Evolutionary conservation across 2,113 vertebrate species (phyloP).

Genomic region (Toxostoma redivivum): DNA sequence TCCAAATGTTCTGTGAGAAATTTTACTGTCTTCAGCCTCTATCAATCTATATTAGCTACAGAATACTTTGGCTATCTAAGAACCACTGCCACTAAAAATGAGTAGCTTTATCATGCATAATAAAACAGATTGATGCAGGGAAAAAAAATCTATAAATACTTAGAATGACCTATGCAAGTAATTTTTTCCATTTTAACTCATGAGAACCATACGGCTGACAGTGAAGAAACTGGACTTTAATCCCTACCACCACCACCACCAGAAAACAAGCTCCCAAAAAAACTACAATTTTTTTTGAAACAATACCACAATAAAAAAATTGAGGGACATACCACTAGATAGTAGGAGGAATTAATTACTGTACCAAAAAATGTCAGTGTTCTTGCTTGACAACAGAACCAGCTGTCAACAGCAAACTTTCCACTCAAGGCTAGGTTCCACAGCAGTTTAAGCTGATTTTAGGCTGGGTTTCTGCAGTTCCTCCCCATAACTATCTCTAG

Average conservation of each 20-base stretch:
- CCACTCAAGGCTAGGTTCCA: neutral
- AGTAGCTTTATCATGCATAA: neutral
- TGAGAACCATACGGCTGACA: neutral
- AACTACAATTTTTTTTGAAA: neutral
- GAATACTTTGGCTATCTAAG: neutral
- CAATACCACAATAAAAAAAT: neutral
- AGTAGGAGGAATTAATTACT: neutral
- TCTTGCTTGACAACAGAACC: neutral
- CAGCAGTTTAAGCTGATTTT: neutral
- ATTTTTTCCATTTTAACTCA: neutral
- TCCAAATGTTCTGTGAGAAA: neutral
- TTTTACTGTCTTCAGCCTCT: neutral
- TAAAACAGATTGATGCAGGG: neutral
- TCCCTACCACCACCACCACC: rapidly evolving
- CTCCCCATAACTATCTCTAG: neutral
- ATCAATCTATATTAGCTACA: neutral
- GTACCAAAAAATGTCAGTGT: neutral
- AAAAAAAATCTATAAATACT: neutral
- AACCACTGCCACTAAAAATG: neutral
- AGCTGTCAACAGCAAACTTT: neutral
- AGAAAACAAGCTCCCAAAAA: neutral
- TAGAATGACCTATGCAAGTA: neutral
- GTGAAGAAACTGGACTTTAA: neutral
- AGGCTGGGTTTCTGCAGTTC: neutral
- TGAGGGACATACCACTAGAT: neutral